Base-by-base conservation (phyloP, 2,797 vertebrate species). In the Miichthys miiuy region DNA sequence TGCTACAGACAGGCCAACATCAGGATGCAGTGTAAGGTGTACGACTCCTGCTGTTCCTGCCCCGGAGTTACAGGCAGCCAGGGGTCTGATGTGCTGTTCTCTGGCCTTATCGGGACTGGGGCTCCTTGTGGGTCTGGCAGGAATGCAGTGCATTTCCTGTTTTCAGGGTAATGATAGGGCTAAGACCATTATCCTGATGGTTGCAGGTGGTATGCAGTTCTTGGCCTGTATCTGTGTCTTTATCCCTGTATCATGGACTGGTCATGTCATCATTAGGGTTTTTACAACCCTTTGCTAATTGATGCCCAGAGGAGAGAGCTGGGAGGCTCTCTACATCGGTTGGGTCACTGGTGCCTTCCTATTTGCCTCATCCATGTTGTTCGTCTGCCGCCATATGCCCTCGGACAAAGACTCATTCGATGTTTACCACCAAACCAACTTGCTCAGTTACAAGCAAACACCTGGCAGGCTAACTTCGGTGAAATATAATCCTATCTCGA, bases 241-340 rank as follows among this genome's bases (percentile, higher is more conserved):
- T 23, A 95, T 99, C 82, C 97, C 97, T 0, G 96, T 99, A 41
- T 97, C 95, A 42, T 99, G 97, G 97, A 96, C 96, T 0, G 97
- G 91, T 9, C 93, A 95, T 13, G 91, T 82, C 74, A 96, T 99
- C 84, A 94, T 99, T 25, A 90, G 16, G 0, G 96, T 25, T 99
- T 99, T 91, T 96, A 97, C 79, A 94, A 97, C 81, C 97, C 97
- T 0, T 55, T 91, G 23, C 82, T 99, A 56, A 94, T 96, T 0
- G 77, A 77, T 0, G 95, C 96, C 2, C 95, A 96, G 86, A 96
- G 97, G 20, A 84, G 96, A 54, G 98, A 99, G 86, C 92, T 99
- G 21, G 98, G 98, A 96, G 0, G 97, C 98, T 0, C 96, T 99
- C 0, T 99, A 96, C 69, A 92, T 99, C 0, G 98, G 98, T 13